phyloP scores from a whole-genome alignment of 2,888 invertebrate genomes.

The Chrysomela aeneicollis region DNA sequence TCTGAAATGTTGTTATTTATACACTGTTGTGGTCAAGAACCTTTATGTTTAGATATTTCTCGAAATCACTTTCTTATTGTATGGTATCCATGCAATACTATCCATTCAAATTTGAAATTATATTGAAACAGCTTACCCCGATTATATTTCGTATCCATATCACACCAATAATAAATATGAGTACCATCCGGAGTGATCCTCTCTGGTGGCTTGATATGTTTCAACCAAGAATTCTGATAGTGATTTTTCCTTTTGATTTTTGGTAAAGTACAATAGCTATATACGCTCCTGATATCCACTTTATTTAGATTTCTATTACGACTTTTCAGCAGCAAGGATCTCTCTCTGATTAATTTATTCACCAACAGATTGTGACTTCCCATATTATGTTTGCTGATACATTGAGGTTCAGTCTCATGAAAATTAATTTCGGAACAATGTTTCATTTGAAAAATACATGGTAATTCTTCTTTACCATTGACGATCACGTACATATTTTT shows the following conservation, averaged over 20 bases:
- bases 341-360: constrained; percentile 8
- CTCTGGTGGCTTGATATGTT: constrained; percentile 70
- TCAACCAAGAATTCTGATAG: constrained; percentile 47
- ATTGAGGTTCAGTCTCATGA: constrained; percentile 9
- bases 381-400: constrained; percentile 13
- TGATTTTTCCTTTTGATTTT: constrained; percentile 54
- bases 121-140: constrained; percentile 62
- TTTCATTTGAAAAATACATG: constrained; percentile 63
- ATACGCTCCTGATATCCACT: constrained; percentile 54
- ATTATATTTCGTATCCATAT: constrained; percentile 69
- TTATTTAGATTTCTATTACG: constrained; percentile 59
- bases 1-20: too few relatives aligned
- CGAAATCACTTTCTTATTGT: too few relatives aligned
- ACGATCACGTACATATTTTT: constrained; percentile 68
- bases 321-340: constrained; percentile 43
- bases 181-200: constrained; percentile 84
- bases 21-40: too few relatives aligned
- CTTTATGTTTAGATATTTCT: too few relatives aligned
- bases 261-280: constrained; percentile 67
- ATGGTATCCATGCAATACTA: too few relatives aligned
- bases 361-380: too few relatives aligned
- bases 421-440: constrained; percentile 43
- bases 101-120: constrained; percentile 18
- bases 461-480: constrained; percentile 76
- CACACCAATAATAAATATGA: constrained; percentile 88